A percentile compares a stretch with the other conserved stretches of the same genome.
These are phyloP conservation scores for Charina bottae DNA, from an alignment of 2,113 vertebrate genomes.

Conservation along the genomic window DNA sequence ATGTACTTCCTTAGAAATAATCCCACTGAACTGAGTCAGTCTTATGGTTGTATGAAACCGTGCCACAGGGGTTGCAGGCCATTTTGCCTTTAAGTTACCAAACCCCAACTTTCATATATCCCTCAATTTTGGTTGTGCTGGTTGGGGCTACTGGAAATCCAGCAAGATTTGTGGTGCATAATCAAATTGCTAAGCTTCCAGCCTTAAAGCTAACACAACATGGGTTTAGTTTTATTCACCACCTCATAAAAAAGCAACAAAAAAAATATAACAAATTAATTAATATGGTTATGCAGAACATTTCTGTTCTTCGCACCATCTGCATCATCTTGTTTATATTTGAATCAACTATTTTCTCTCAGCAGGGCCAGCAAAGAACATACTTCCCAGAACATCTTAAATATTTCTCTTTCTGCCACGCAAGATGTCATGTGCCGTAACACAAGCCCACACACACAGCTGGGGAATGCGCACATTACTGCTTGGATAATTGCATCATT, in stretches of 20 bases:
- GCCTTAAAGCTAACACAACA: neutral
- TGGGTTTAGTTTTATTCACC: neutral
- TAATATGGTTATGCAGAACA: neutral
- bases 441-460: constrained; percentile 4
- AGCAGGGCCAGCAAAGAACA: neutral
- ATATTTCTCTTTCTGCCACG: neutral
- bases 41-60: neutral
- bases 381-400: neutral
- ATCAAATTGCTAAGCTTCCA: neutral
- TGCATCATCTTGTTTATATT: constrained; percentile 1
- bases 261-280: neutral
- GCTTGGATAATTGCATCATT: constrained; percentile 19
- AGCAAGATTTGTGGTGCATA: neutral
- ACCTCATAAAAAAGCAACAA: neutral
- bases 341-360: neutral
- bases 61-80: neutral
- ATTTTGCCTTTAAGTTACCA: neutral
- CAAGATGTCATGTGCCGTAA: neutral
- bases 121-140: neutral
- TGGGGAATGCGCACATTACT: neutral
- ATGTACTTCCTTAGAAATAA: neutral
- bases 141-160: neutral
- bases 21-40: neutral
- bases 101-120: neutral
- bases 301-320: neutral